Conservation (phyloP, 2,888 invertebrate species). For the Mesorhabditis belari region DNA sequence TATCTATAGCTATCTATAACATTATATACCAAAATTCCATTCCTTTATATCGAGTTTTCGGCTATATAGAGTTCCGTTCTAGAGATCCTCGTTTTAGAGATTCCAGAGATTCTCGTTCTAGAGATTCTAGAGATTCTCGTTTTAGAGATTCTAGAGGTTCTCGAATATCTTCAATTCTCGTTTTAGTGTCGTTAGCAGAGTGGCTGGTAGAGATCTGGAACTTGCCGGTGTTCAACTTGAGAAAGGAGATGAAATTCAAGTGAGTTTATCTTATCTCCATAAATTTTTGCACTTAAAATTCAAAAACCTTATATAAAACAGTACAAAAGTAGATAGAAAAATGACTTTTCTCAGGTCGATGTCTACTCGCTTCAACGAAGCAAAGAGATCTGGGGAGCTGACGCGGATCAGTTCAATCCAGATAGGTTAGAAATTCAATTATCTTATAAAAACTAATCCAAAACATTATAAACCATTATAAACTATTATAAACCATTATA, state of each 20-base stretch:
- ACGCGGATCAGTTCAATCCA: constrained; percentile 21
- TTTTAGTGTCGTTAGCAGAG: not conserved
- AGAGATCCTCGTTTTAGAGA: too few relatives aligned
- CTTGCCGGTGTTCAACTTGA: not conserved
- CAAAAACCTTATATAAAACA: not conserved
- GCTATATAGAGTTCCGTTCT: too few relatives aligned
- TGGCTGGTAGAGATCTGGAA: not conserved
- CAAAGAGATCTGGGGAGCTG: constrained; percentile 19
- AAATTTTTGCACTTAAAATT: too few relatives aligned
- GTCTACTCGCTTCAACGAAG: constrained; percentile 22
- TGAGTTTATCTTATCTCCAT: too few relatives aligned
- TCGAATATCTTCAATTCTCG: too few relatives aligned
- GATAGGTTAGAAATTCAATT: constrained; percentile 16
- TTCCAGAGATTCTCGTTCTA: too few relatives aligned
- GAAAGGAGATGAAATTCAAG: not conserved
- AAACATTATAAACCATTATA: not conserved
- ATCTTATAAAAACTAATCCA: not conserved
- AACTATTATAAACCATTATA: too few relatives aligned
- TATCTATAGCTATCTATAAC: too few relatives aligned
- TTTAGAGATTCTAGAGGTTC: too few relatives aligned
- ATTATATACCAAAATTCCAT: too few relatives aligned
- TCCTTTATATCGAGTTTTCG: too few relatives aligned
- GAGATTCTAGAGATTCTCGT: too few relatives aligned
- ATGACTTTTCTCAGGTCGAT: constrained; percentile 11
- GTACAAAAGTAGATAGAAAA: not conserved